phyloP scores from a whole-genome alignment of 1,140 invertebrate species.

The Neuroterus valhalla region DNA sequence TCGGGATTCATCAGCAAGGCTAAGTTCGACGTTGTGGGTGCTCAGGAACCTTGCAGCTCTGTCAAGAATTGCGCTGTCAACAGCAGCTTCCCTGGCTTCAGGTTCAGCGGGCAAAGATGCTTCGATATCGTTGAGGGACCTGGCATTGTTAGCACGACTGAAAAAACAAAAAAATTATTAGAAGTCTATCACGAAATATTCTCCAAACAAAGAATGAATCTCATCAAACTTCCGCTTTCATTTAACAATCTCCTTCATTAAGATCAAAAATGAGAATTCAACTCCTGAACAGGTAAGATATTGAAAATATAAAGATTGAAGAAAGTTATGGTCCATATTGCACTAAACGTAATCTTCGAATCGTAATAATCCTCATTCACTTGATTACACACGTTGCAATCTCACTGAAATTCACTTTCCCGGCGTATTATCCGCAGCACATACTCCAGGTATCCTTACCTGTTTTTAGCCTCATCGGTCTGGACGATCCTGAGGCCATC shows the following conservation, averaged over 20 bases:
- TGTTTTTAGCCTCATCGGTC: conserved; percentile 74
- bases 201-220: background rate
- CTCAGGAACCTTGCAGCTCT: conserved; percentile 84
- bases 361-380: conserved; percentile 16
- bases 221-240: conserved; percentile 1
- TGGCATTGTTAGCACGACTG: conserved; percentile 73
- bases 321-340: background rate
- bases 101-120: conserved; percentile 79
- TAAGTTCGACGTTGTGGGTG: conserved; percentile 86
- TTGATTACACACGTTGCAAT: conserved; percentile 8
- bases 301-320: conserved; percentile 17
- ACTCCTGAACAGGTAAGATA: background rate
- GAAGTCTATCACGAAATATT: background rate
- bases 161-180: conserved; percentile 44
- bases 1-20: conserved; percentile 82
- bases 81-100: conserved; percentile 83
- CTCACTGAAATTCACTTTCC: conserved; percentile 13
- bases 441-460: conserved; percentile 58
- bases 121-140: conserved; percentile 76
- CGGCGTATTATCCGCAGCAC: background rate
- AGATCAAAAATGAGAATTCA: background rate
- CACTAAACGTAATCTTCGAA: background rate
- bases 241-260: background rate
- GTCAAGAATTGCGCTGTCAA: conserved; percentile 85
- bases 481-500: conserved; percentile 84